Conservation (phyloP, 2,888 invertebrate species). For the Tinea semifulvella region DNA sequence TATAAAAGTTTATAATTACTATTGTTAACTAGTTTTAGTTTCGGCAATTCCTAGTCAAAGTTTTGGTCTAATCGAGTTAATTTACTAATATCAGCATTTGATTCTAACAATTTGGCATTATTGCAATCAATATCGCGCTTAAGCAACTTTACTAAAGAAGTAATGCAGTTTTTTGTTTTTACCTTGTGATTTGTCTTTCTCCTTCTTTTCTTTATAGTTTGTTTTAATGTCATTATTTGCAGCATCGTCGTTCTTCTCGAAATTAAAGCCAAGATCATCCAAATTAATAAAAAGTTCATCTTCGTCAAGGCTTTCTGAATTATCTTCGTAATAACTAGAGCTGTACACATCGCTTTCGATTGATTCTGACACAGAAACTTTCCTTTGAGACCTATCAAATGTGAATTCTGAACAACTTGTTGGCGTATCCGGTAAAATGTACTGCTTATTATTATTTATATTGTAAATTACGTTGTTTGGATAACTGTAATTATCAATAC, state of each 20-base stretch:
- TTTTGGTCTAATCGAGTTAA: no score
- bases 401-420: conserved; percentile 53
- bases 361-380: conserved; percentile 50
- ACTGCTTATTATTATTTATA: conserved; percentile 42
- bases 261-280: conserved; percentile 50
- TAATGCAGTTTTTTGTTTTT: no score
- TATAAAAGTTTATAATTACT: no score
- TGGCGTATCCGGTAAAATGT: conserved; percentile 50
- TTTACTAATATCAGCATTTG: no score
- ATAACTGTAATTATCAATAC: conserved; percentile 55
- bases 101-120: no score
- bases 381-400: conserved; percentile 44
- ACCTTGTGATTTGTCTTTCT: conserved; percentile 48
- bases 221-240: conserved; percentile 21
- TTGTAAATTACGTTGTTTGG: conserved; percentile 55
- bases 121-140: no score
- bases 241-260: conserved; percentile 39
- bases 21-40: no score
- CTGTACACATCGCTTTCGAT: conserved; percentile 56
- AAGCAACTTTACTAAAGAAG: no score
- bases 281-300: conserved; percentile 56
- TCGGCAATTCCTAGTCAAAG: no score
- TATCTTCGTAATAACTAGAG: conserved; percentile 50
- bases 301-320: conserved; percentile 53
- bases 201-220: conserved; percentile 30